Evolutionary conservation across 2,888 invertebrate genomes (phyloP), one percentile per base, ranked within the genome.

Genomic region (Malthinus seriepunctatus): DNA sequence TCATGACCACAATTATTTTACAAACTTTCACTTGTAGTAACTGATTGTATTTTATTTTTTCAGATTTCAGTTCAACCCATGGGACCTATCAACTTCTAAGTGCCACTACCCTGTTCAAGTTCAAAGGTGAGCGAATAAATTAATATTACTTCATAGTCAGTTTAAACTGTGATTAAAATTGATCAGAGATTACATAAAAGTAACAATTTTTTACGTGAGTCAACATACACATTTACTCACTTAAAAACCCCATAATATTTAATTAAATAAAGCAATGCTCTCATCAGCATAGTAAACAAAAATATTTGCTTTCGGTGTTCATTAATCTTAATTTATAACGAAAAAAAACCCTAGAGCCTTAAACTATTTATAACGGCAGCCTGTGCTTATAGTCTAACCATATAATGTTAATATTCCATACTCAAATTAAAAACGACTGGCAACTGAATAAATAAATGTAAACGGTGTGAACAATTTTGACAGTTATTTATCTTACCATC

Each of bases 361-460:
- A 51, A 51, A 50, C 62, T 62, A 62, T 62, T 62, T 62, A 58
- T 61, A 61, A 54, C 11, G 51, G 51, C 51, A 32, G 38, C 10
- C 15, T 3, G 35, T 12, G 15, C 15, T 51, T 32, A 35, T 12
- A 35, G 33, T 31, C 39, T 11, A 49, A 38, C 51, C 31, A 38
- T 39, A 32, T 39, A 32, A 33, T 12, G 35, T 31, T 31, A 32
- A 32, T 46, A 46, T 31, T 46, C 44, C 52, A 52, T 52, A 52
- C 35, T 45, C 37, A 47, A 64, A 66, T 66, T 64, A 66, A 65
- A 65, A 66, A 49, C 61, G 56, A 51, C 57, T 60, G 44, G 50
- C 67, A 67, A 63, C 67, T 67, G 67, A 65, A 66, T 66, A 67
- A 67, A 67, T 66, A 67, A 58, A 61, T 62, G 60, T 56, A 53